Percentiles rank a stretch among this genome's conserved stretches.
Conservation (phyloP, 2,888 invertebrate species). For the Theodoxus fluviatilis region DNA sequence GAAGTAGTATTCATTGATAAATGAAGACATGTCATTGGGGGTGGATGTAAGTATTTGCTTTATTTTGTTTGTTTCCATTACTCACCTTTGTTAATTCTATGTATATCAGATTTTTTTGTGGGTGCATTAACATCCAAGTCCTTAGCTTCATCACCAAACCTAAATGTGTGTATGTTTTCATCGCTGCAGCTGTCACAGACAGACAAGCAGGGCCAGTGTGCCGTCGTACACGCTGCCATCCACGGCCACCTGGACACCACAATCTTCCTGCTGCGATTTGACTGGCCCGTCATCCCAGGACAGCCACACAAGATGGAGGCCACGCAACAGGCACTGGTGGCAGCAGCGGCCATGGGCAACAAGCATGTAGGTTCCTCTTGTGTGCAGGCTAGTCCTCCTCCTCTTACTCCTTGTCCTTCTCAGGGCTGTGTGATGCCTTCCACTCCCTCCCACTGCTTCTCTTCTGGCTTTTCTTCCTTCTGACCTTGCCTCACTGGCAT, state of each 20-base stretch:
- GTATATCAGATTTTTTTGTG: not conserved
- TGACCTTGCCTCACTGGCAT: no score
- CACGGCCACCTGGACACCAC: constrained; percentile 87
- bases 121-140: not conserved
- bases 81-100: constrained; percentile 5
- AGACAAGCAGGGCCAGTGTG: constrained; percentile 69
- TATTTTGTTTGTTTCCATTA: no score
- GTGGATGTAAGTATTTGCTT: no score
- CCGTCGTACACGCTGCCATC: constrained; percentile 88
- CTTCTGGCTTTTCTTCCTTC: no score
- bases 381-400: no score
- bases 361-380: constrained; percentile 73
- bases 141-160: not conserved
- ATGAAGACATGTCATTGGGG: no score
- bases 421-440: no score
- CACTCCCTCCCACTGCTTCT: no score
- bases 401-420: no score
- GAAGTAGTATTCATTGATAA: no score
- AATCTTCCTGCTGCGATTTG: constrained; percentile 85
- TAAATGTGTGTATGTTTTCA: constrained; percentile 17
- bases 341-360: constrained; percentile 87
- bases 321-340: constrained; percentile 86
- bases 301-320: constrained; percentile 72
- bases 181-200: constrained; percentile 60
- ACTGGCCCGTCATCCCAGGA: constrained; percentile 73